Conservation (phyloP, 2,888 invertebrate genomes). For the Lasiommata megera region DNA sequence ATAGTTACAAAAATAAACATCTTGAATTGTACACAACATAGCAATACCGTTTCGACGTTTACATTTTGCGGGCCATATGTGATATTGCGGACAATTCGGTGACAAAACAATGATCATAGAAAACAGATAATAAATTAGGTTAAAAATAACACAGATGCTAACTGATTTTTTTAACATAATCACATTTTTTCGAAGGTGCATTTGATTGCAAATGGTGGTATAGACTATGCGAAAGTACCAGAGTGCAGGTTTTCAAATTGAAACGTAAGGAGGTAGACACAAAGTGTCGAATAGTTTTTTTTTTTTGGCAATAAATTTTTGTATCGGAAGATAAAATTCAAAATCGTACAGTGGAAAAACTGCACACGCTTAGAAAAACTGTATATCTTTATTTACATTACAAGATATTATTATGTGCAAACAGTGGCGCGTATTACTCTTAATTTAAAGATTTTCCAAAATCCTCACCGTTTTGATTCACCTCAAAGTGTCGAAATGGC, state of each 20-base stretch:
- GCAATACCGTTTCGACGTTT: conserved; percentile 41
- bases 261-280: not conserved
- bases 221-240: not conserved
- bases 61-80: conserved; percentile 18
- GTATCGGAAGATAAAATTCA: not conserved
- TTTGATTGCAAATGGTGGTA: too few species aligned
- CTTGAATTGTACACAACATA: conserved; percentile 60
- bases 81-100: not conserved
- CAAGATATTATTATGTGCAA: conserved; percentile 6
- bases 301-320: not conserved
- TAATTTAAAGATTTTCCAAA: too few species aligned
- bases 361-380: conserved; percentile 18
- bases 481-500: too few species aligned
- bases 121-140: too few species aligned
- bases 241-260: not conserved
- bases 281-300: not conserved
- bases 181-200: too few species aligned
- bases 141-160: too few species aligned
- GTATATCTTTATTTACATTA: conserved; percentile 5
- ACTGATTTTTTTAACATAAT: too few species aligned
- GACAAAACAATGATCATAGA: not conserved
- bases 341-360: not conserved
- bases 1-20: conserved; percentile 63
- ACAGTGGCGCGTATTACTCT: not conserved
- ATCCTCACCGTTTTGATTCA: too few species aligned